Base-by-base conservation (phyloP, 1,140 invertebrate species). In the Formica exsecta region DNA sequence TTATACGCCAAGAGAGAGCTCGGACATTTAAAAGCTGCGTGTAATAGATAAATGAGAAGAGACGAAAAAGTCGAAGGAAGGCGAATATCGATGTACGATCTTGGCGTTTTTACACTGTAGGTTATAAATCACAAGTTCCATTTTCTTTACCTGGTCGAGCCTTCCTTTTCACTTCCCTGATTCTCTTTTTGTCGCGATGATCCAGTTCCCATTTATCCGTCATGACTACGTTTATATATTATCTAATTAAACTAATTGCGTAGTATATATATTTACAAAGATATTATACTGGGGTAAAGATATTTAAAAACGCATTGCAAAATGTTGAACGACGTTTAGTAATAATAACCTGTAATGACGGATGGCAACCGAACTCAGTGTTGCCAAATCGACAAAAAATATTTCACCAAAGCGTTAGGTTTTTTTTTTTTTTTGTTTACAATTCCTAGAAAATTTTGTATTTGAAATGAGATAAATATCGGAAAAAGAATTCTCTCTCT, bases 111-210 rank as follows among this genome's bases (percentile, higher is more conserved):
- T 89, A 85, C 74, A 62, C 71, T 29, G 88, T 81, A 92, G 89
- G 89, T 92, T 94, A 92, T 87, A 83, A 64, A 85, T 89, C 89
- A 68, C 66, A 57, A 62, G 13, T 61, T 19, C 75, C 59, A 74
- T 75, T 84, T 74, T 66, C 93, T 93, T 96, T 96, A 98, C 98
- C 98, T 94, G 98, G 98, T 94, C 98, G 96, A 7, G 98, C 98
- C 95, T 98, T 98, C 86, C 96, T 96, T 95, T 99, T 99, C 4
- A 98, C 97, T 94, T 98, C 98, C 92, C 97, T 97, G 77, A 98
- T 98, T 84, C 98, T 96, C 95, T 98, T 98, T 89, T 96, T 96
- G 25, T 97, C 96, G 92, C 98, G 96, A 92, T 97, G 97, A 89
- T 97, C 96, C 93, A 98, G 87, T 93, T 97, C 94, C 16, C 86